phyloP scores from a whole-genome alignment of 2,888 invertebrate species.

The Diaphora mendica region DNA sequence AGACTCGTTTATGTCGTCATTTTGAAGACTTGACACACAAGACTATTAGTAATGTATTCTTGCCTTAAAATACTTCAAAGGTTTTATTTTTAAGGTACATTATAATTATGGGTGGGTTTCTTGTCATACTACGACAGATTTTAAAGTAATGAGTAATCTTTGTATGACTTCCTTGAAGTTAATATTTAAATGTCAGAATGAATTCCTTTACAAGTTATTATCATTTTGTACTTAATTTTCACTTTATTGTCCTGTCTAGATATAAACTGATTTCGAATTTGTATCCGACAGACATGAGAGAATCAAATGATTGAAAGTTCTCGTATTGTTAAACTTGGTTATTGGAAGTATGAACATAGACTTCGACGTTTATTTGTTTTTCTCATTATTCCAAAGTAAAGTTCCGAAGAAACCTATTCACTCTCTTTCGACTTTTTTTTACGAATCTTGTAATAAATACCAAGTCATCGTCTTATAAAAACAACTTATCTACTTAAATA shows the following conservation, averaged over 20 bases:
- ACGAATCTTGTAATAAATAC: neutral
- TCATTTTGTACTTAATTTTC: neutral
- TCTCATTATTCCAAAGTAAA: neutral
- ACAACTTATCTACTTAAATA: neutral
- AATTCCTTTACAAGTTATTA: neutral
- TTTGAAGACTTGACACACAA: constrained; percentile 5
- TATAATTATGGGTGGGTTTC: neutral
- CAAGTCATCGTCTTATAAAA: neutral
- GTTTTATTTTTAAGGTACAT: neutral
- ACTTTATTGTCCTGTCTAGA: neutral
- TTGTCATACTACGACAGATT: constrained; percentile 8
- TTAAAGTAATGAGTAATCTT: neutral
- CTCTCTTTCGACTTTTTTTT: neutral
- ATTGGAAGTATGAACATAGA: neutral
- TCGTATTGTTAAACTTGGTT: neutral
- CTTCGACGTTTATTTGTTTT: neutral
- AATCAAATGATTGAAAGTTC: neutral
- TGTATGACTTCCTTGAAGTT: constrained; percentile 7
- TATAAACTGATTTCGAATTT: neutral
- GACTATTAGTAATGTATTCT: constrained; percentile 7
- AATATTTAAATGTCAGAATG: neutral
- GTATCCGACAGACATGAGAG: neutral
- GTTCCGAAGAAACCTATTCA: neutral
- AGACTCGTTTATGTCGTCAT: constrained; percentile 14
- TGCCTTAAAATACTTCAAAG: constrained; percentile 12